phyloP scores from a whole-genome alignment of 2,888 invertebrate genomes.

The Pedicia rivosa region DNA sequence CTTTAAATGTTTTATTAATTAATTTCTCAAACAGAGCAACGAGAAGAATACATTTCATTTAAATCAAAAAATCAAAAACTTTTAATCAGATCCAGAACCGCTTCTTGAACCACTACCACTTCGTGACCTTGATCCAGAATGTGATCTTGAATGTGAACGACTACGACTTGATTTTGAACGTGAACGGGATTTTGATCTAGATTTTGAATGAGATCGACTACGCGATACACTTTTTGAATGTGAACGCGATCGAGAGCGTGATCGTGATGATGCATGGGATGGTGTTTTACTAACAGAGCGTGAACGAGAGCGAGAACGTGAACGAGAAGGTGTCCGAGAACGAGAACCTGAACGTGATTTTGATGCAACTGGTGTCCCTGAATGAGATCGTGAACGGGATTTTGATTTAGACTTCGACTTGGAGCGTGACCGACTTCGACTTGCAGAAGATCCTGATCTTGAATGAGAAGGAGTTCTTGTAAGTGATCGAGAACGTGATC shows the following conservation, averaged over 20 bases:
- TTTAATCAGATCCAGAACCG: slow-evolving; percentile 29
- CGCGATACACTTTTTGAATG: slow-evolving; percentile 18
- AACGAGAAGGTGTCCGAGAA: slow-evolving; percentile 22
- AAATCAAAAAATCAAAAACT: slow-evolving; percentile 12
- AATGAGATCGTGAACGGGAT: slow-evolving; percentile 14
- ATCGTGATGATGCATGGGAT: slow-evolving; percentile 23
- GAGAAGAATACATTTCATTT: no score
- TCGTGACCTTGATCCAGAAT: slow-evolving; percentile 20
- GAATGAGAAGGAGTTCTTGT: slow-evolving; percentile 15
- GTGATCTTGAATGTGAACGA: slow-evolving; percentile 22
- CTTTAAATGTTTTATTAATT: no score
- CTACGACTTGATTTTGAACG: slow-evolving; percentile 17
- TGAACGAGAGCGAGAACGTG: slow-evolving; percentile 17
- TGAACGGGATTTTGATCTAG: slow-evolving; percentile 20
- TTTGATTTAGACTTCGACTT: slow-evolving; percentile 13
- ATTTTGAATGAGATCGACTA: slow-evolving; percentile 14
- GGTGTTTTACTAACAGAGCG: slow-evolving; percentile 6
- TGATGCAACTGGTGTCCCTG: slow-evolving; percentile 16
- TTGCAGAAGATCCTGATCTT: slow-evolving; percentile 19
- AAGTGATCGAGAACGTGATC: slow-evolving; percentile 33
- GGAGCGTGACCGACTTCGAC: slow-evolving; percentile 7
- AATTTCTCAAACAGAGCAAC: no score
- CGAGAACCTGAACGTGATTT: slow-evolving; percentile 32
- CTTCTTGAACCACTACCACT: slow-evolving; percentile 25
- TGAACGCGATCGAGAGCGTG: slow-evolving; percentile 19